Evolutionary conservation across 1,140 invertebrate species (phyloP).

Genomic region (Psilanteris sp.): DNA sequence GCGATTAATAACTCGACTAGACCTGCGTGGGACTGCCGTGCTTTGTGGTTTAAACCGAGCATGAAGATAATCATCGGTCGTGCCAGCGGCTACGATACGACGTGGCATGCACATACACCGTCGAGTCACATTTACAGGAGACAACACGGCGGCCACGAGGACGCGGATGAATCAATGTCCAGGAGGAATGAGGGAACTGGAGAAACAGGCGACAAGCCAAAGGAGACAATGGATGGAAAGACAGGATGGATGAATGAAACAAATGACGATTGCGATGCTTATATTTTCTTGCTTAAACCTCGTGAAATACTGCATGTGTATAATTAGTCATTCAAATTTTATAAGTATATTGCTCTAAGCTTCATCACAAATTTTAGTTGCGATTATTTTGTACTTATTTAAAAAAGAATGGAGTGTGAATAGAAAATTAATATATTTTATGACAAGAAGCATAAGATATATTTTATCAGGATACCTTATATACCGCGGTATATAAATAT

Average conservation of each 20-base stretch:
- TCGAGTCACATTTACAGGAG: constrained; percentile 62
- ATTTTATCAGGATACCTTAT: too few species aligned
- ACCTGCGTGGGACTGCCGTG: constrained; percentile 74
- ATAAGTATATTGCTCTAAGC: too few species aligned
- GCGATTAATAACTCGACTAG: constrained; percentile 77
- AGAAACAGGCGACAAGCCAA: constrained; percentile 23
- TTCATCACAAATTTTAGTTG: too few species aligned
- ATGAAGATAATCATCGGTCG: constrained; percentile 76
- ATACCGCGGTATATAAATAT: too few species aligned
- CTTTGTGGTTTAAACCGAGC: constrained; percentile 74
- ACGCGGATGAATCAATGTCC: constrained; percentile 74
- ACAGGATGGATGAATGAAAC: constrained; percentile 57
- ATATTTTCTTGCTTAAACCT: constrained; percentile 46
- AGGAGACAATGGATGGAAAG: constrained; percentile 34
- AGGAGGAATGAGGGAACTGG: constrained; percentile 45
- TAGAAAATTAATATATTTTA: too few species aligned
- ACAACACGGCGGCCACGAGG: constrained; percentile 64
- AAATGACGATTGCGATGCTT: constrained; percentile 54
- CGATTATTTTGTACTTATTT: too few species aligned
- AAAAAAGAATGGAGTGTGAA: too few species aligned
- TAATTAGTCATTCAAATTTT: too few species aligned
- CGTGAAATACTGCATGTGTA: constrained; percentile 46
- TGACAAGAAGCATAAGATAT: too few species aligned
- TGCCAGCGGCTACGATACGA: constrained; percentile 68
- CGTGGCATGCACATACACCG: constrained; percentile 51